Percentiles rank a stretch among this genome's conserved stretches.
Conservation (phyloP, 2,888 invertebrate genomes). For the Eucera pruinosa region DNA sequence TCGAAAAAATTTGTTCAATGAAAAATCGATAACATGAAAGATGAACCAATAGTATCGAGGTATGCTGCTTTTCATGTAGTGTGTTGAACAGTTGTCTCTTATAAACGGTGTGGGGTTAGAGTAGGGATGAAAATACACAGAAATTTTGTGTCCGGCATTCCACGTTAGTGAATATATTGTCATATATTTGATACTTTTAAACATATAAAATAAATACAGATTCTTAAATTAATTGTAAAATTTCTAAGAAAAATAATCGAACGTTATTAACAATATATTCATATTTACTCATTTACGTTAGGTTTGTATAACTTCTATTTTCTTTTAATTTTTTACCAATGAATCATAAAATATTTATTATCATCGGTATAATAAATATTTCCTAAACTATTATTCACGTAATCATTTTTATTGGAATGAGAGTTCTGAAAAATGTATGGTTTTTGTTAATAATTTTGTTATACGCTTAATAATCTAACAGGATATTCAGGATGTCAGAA, state of each 20-base stretch:
- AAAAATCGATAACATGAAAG: constrained; percentile 28
- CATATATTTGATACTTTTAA: constrained; percentile 1
- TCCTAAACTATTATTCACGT: neutral
- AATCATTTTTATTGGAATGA: neutral
- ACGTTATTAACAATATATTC: constrained; percentile 6
- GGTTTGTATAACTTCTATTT: constrained; percentile 31
- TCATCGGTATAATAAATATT: neutral
- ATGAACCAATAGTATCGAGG: constrained; percentile 25
- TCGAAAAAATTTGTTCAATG: constrained; percentile 17
- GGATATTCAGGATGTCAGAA: constrained; percentile 76
- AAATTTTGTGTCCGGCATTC: constrained; percentile 29
- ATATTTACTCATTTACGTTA: constrained; percentile 17
- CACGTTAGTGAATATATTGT: constrained; percentile 21
- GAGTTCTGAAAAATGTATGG: neutral
- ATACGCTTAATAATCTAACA: neutral
- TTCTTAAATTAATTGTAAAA: constrained; percentile 10
- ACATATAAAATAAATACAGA: constrained; percentile 1
- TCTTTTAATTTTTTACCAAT: neutral
- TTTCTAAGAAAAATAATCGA: neutral
- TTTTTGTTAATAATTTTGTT: constrained; percentile 23
- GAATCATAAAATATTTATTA: neutral
- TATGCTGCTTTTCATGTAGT: constrained; percentile 30
- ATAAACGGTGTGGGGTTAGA: constrained; percentile 32
- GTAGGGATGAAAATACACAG: constrained; percentile 37
- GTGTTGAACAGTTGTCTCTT: constrained; percentile 21